phyloP scores from a whole-genome alignment of 2,113 vertebrate genomes.

The Phylloscopus whistleri region DNA sequence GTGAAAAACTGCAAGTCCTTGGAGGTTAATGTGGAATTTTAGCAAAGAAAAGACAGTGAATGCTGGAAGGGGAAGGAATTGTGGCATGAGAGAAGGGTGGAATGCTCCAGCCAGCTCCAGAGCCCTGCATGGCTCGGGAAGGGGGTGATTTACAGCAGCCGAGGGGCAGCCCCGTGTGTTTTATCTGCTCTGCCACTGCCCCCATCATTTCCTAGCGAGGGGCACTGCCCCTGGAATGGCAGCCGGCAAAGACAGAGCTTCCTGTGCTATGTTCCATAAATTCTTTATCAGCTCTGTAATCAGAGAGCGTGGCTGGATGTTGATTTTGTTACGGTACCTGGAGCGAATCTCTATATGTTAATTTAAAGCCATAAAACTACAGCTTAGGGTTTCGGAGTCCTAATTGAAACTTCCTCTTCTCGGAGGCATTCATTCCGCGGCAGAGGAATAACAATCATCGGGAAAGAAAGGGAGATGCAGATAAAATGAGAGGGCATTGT shows the following conservation, averaged over 20 bases:
- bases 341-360: conserved; percentile 49
- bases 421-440: not conserved
- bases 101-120: not conserved
- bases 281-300: conserved; percentile 52
- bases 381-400: conserved; percentile 51
- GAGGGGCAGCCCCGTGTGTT: not conserved
- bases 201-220: not conserved
- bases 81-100: not conserved
- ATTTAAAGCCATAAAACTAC: conserved; percentile 63
- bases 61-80: not conserved
- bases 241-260: not conserved
- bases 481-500: not conserved
- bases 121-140: not conserved
- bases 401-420: conserved; percentile 65
- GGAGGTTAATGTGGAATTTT: not conserved
- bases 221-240: not conserved
- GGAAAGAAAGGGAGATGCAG: conserved; percentile 6
- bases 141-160: not conserved
- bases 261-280: conserved; percentile 29
- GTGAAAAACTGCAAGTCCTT: not conserved
- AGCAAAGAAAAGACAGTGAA: not conserved
- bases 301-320: conserved; percentile 60
- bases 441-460: not conserved
- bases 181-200: conserved; percentile 1
- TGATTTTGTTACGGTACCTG: conserved; percentile 61